Percentiles rank a stretch among this genome's conserved stretches.
Evolutionary conservation across 2,797 vertebrate genomes (phyloP).

Genomic region (Vespertilio murinus): DNA sequence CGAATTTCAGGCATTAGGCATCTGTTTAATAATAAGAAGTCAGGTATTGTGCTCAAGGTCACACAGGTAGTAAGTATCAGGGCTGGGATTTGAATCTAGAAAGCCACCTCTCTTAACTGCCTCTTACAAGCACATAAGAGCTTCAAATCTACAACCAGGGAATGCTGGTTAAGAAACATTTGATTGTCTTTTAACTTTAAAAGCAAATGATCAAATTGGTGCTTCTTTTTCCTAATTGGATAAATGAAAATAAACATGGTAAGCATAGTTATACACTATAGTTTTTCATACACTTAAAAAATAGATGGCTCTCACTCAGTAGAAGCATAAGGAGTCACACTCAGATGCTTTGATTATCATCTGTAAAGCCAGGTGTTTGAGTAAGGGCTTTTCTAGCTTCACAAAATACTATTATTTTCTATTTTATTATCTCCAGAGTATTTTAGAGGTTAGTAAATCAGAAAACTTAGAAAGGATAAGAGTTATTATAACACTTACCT

Average conservation of each 20-base stretch:
- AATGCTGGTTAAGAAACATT: neutral
- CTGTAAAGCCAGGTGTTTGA: neutral
- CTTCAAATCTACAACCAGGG: neutral
- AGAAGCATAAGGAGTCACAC: neutral
- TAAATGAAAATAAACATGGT: neutral
- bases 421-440: neutral
- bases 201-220: neutral
- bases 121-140: neutral
- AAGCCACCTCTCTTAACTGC: neutral
- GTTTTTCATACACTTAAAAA: constrained; percentile 6
- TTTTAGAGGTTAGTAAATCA: neutral
- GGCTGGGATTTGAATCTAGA: neutral
- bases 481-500: constrained; percentile 84
- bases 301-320: neutral
- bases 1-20: too few species aligned
- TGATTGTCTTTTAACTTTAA: constrained; percentile 24
- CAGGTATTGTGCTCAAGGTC: neutral
- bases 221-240: neutral
- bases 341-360: neutral
- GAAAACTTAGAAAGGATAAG: neutral
- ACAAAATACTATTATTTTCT: neutral
- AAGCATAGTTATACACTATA: neutral
- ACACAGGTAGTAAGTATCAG: neutral
- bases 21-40: neutral
- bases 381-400: neutral